Base-by-base conservation (phyloP, 2,888 invertebrate genomes). In the Argyresthia albistria region DNA sequence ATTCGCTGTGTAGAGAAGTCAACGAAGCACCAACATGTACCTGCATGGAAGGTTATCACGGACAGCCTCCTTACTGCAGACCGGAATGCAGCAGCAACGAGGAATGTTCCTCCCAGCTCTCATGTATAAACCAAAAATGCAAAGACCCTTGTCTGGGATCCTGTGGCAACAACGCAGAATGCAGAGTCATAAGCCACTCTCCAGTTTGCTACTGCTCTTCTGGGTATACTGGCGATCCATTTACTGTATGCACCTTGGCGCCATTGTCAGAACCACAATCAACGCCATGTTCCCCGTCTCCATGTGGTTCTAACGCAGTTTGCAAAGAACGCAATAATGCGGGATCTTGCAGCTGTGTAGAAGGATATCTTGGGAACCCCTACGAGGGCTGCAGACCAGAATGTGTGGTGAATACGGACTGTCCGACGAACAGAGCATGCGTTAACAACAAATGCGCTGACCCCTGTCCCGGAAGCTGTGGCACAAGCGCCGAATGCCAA, bases 81-180 rank as follows among this genome's bases (percentile, higher is more conserved):
- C 94, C 94, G 1, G 95, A 95, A 79, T 96, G 95, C 71, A 88
- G 91, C 48, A 91, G 92, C 57, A 95, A 94, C 63, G 91, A 91
- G 59, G 94, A 95, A 72, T 95, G 95, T 67, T 73, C 90, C 11
- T 82, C 81, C 58, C 88, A 91, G 59, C 77, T 92, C 58, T 92
- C 94, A 1, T 95, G 95, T 66, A 88, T 93, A 36, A 92, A 92
- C 70, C 91, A 91, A 67, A 94, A 93, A 81, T 95, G 95, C 69
- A 89, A 87, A 63, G 92, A 94, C 75, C 94, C 94, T 8, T 95
- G 94, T 61, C 90, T 91, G 56, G 90, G 91, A 50, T 86, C 91
- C 7, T 95, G 95, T 69, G 94, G 93, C 42, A 58, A 80, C 14
- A 93, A 93, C 67, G 91, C 94, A 0, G 92, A 93, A 66, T 95